Conservation (phyloP, 2,888 invertebrate genomes). For the Agrochola lychnidis region DNA sequence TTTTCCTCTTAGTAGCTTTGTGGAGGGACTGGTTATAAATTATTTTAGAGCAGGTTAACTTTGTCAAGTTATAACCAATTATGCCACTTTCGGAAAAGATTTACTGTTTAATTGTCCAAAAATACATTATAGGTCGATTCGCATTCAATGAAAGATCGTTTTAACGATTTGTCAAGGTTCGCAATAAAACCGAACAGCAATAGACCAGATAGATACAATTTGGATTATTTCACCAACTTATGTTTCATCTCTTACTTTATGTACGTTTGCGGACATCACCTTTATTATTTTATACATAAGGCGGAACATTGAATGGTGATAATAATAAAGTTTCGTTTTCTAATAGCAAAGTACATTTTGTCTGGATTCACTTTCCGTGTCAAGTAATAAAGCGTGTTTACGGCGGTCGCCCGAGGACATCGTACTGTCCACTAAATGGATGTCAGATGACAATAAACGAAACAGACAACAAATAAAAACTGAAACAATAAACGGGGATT, state of each 20-base stretch:
- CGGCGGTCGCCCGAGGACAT: conserved; percentile 51
- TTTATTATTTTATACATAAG: not conserved
- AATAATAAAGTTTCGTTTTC: not conserved
- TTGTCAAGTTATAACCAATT: not conserved
- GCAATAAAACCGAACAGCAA: conserved; percentile 54
- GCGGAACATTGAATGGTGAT: not conserved
- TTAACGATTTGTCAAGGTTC: conserved; percentile 56
- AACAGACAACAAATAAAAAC: conserved; percentile 67
- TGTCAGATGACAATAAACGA: conserved; percentile 72
- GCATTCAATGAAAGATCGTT: not conserved
- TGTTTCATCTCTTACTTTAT: not conserved
- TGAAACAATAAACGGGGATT: conserved; percentile 47
- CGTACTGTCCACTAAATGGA: conserved; percentile 65
- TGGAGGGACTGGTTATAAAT: not conserved
- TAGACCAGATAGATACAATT: not conserved
- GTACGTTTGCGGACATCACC: not conserved
- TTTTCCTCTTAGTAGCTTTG: not conserved
- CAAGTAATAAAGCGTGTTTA: conserved; percentile 8
- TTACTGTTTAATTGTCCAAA: too few relatives aligned
- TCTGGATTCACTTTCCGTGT: not conserved
- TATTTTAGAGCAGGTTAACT: not conserved
- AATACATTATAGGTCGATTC: not conserved
- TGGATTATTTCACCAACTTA: not conserved
- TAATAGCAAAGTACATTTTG: not conserved
- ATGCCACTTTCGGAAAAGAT: not conserved